Evolutionary conservation across 2,113 vertebrate genomes (phyloP), one percentile per base, ranked within the genome.

Genomic region (Todiramphus saurophagus): DNA sequence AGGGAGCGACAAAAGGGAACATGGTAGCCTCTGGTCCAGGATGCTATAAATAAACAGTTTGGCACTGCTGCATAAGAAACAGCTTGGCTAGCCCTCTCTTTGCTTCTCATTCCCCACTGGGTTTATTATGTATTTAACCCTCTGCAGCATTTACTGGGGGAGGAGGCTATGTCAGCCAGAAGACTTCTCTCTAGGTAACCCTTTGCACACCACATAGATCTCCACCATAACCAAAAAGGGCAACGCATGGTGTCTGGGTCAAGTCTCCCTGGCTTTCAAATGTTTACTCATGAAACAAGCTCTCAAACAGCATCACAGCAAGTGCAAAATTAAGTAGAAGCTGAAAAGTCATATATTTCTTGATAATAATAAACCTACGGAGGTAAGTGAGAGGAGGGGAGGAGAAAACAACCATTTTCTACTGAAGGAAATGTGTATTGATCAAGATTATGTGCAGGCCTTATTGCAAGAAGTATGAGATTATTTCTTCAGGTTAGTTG

Each of bases 11-110:
- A 92, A 86, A 91, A 91, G 91, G 83, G 81, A 96, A 97, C 96
- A 96, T 95, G 96, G 96, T 83, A 91, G 91, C 83, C 18, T 43
- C 74, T 94, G 67, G 89, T 89, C 81, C 89, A 91, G 81, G 96
- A 83, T 96, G 81, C 95, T 96, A 96, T 96, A 96, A 97, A 97
- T 97, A 97, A 97, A 80, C 50, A 76, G 74, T 84, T 95, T 97
- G 96, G 95, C 92, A 96, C 37, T 69, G 48, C 74, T 84, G 96
- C 67, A 89, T 58, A 91, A 91, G 83, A 76, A 94, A 93, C 83
- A 92, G 83, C 81, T 96, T 95, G 95, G 92, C 96, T 87, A 79
- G 74, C 74, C 51, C 39, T 89, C 85, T 83, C 92, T 77, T 87
- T 83, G 79, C 43, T 48, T 81, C 94, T 94, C 37, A 73, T 89